Percentiles rank a stretch among this genome's conserved stretches.
Conservation (phyloP, 2,888 invertebrate genomes). For the Nycteola revayana region DNA sequence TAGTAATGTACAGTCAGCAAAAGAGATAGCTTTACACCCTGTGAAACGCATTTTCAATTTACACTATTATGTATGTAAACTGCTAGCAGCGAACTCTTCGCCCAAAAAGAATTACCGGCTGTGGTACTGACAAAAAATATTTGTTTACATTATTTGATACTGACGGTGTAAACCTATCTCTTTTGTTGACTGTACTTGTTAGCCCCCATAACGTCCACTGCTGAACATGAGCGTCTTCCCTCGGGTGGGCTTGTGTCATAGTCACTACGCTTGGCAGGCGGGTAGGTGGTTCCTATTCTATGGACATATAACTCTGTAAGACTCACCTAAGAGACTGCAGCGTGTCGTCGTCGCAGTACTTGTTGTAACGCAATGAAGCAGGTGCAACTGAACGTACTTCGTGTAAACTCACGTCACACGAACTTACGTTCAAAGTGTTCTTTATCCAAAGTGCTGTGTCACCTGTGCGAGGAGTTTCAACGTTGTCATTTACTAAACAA, state of each 20-base stretch:
- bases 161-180: background rate
- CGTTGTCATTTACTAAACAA: no score
- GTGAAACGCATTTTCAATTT: no score
- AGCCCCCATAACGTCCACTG: no score
- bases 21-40: no score
- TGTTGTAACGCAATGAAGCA: background rate
- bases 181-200: no score
- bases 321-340: background rate
- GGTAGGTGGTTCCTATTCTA: background rate
- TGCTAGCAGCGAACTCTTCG: no score
- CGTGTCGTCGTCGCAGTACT: background rate
- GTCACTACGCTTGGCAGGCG: background rate
- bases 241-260: background rate
- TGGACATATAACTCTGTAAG: background rate
- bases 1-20: no score
- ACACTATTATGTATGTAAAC: no score
- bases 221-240: background rate
- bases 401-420: constrained; percentile 35
- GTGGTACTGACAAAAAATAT: no score
- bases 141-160: no score
- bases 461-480: background rate
- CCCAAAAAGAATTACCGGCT: no score
- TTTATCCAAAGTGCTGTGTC: constrained; percentile 50
- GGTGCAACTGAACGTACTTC: constrained; percentile 1
- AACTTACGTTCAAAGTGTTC: constrained; percentile 51